Evolutionary conservation across 2,888 invertebrate species (phyloP), one percentile per base, ranked within the genome.

Genomic region (Atrina japonica): DNA sequence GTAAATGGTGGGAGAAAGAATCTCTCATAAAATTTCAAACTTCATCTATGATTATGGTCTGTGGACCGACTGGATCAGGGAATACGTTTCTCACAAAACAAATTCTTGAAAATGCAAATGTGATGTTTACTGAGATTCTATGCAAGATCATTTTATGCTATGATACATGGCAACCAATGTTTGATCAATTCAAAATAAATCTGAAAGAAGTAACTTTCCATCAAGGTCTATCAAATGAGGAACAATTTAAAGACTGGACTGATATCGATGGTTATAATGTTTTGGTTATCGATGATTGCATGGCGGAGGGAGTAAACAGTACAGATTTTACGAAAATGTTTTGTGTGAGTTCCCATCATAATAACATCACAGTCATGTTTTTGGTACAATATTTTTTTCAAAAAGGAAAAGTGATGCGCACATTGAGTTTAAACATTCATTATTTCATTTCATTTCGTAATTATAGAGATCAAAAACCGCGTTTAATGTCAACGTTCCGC

Each of bases 331-430:
- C 11, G 35, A 35, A 35, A 35, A 63, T 69, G 56, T 47, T 69
- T 35, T 69, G 69, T 49, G 64, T 69, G 25, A 53, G 63, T 18
- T 63, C 63, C 49, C 77, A 77, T 53, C 77, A 77, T 65, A 43
- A 58, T 7, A 68, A 74, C 47, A 68, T 70, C 47, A 70, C 74
- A 2, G 71, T 73, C n/a, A 71, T 76, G 56, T 73, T 73, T 58
- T 47, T 75, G 29, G 65, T 76, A 30, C 77, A 80, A 53, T 74
- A 74, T 55, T n/a, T 80, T 21, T 80, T 76, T 73, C 35, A 68
- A 23, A 61, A 68, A 45, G 72, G 71, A 23, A 80, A 78, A 70
- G 35, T 35, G 11, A 35, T 35, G 35, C 3, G n/a, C 5, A 50
- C 14, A 50, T 30, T 27, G 35, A 35, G 14, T 18, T 43, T 70